Conservation (phyloP, 2,888 invertebrate species). For the Rotaria magnacalcarata region DNA sequence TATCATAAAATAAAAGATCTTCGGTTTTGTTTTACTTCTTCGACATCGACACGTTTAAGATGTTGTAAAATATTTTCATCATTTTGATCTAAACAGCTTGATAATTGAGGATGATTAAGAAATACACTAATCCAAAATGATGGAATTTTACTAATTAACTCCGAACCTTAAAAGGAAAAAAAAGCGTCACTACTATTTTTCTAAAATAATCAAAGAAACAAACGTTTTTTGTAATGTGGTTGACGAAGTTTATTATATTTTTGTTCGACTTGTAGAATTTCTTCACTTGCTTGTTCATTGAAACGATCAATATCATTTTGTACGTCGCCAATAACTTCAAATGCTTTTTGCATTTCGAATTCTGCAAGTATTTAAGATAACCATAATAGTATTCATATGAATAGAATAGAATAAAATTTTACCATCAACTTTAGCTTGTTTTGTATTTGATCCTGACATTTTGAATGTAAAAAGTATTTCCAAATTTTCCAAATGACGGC, state of each 20-base stretch:
- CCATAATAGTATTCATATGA: neutral
- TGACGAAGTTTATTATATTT: slow-evolving; percentile 60
- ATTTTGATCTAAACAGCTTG: slow-evolving; percentile 73
- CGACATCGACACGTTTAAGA: slow-evolving; percentile 66
- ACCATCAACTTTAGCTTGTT: slow-evolving; percentile 21
- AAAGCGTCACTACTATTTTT: neutral
- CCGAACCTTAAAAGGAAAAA: slow-evolving; percentile 49
- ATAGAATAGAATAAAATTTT: neutral
- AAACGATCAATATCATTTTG: slow-evolving; percentile 60
- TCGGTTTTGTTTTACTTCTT: slow-evolving; percentile 65
- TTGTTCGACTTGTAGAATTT: slow-evolving; percentile 60
- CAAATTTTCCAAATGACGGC: neutral
- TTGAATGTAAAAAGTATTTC: neutral
- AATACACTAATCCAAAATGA: slow-evolving; percentile 64
- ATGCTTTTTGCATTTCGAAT: slow-evolving; percentile 44
- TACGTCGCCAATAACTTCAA: slow-evolving; percentile 59
- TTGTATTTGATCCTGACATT: neutral
- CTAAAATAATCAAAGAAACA: neutral
- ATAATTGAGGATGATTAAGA: slow-evolving; percentile 79
- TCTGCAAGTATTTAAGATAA: neutral
- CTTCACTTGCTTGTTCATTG: slow-evolving; percentile 60
- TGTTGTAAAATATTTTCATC: slow-evolving; percentile 68
- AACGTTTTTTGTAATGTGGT: slow-evolving; percentile 57
- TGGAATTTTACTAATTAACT: slow-evolving; percentile 59
- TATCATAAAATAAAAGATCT: neutral